Base-by-base conservation (phyloP, 2,888 invertebrate species). In the Aphrophora alni region DNA sequence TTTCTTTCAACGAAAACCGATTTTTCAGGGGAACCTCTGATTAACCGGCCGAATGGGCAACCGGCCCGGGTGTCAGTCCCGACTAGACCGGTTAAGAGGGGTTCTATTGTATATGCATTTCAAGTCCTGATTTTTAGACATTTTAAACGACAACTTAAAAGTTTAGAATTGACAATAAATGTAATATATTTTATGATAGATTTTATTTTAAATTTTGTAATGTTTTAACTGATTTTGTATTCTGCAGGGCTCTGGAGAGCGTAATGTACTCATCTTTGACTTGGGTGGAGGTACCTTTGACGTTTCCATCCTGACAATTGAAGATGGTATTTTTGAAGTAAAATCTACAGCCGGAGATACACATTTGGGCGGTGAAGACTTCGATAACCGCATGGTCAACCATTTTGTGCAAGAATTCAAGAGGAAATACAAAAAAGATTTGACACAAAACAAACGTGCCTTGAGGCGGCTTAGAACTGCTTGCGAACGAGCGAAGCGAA, bases 321-420 rank as follows among this genome's bases (percentile, higher is more conserved):
- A 97, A 89, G 97, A 98, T 88, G 93, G 97, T 89, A 91, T 95
- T 85, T 98, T 98, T 88, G 97, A 98, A 88, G 98, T 97, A 72
- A 97, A 96, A 87, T 95, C 97, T 8, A 98, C 97, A n/a, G 96
- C 97, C 82, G 97, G 97, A 83, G 97, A 98, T 87, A 98, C 97
- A 79, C 98, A 97, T 87, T 92, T 97, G 89, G 97, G 97, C 85
- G 97, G 97, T 24, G 78, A 78, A 44, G 78, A 78, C 38, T 78
- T 78, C 25, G 78, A 78, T 72, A 71, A 71, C 71, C 92, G 96
- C 77, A 93, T 97, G 92, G 96, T 97, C 70, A 95, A 94, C 87
- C 95, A 97, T 89, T 96, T 97, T 86, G 94, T 95, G 12, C 93
- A 95, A 87, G 97, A 97, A 88, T 95, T 98, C 93, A 93, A 97